These are phyloP conservation scores for Alviniconcha strummeri DNA, from an alignment of 2,888 invertebrate genomes.

Conservation along the genomic window DNA sequence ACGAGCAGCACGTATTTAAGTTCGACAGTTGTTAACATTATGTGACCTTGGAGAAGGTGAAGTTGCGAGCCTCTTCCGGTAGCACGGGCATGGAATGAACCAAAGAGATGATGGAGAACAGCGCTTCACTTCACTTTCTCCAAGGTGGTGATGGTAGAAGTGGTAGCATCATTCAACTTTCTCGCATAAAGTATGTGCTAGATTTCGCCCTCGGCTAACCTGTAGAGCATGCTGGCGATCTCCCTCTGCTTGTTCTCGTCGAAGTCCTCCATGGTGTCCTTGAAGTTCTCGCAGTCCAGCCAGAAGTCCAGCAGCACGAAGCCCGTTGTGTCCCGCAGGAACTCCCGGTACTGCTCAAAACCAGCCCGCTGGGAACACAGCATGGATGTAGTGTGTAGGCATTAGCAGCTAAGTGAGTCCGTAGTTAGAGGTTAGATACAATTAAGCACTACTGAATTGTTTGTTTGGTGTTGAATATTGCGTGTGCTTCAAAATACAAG, in stretches of 20 bases:
- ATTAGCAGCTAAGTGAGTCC: no score
- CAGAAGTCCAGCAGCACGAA: conserved; percentile 70
- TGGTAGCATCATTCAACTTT: no score
- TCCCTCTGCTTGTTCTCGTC: conserved; percentile 65
- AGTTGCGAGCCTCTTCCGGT: conserved; percentile 66
- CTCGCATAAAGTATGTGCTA: no score
- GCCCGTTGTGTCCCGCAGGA: conserved; percentile 67
- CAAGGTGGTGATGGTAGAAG: no score
- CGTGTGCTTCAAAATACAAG: no score
- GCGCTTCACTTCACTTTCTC: conserved; percentile 38
- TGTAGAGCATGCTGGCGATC: conserved; percentile 67
- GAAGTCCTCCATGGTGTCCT: conserved; percentile 71
- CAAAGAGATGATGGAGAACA: conserved; percentile 69
- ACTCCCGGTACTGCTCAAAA: conserved; percentile 67
- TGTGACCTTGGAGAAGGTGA: conserved; percentile 44
- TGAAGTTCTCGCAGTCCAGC: conserved; percentile 73
- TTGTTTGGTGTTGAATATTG: no score
- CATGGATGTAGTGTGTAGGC: not conserved
- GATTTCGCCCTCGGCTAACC: conserved; percentile 50
- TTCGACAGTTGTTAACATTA: no score
- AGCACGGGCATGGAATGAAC: conserved; percentile 70
- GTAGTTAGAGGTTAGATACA: no score
- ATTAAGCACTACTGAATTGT: no score
- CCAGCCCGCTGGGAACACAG: conserved; percentile 57
- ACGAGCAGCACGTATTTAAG: no score